Conservation (phyloP, 2,113 vertebrate species). For the Cottus gobio region DNA sequence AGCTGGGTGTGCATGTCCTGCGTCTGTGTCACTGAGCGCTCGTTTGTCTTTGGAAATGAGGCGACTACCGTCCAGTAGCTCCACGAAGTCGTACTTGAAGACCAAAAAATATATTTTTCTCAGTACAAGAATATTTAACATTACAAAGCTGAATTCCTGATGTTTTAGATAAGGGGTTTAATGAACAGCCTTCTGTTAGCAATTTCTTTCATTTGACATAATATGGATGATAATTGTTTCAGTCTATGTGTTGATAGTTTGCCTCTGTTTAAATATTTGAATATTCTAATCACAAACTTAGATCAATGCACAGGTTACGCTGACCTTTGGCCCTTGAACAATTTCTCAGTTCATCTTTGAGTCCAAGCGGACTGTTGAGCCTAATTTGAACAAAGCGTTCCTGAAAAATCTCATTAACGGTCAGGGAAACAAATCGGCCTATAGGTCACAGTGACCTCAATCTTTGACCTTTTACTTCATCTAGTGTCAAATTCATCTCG, state of each 20-base stretch:
- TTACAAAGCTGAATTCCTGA: background rate
- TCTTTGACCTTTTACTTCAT: background rate
- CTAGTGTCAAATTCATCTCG: too few relatives aligned
- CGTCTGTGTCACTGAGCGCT: slow-evolving; percentile 85
- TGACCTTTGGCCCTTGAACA: background rate
- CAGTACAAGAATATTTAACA: background rate
- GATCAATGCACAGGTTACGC: background rate
- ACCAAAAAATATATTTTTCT: slow-evolving; percentile 9
- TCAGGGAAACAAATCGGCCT: background rate
- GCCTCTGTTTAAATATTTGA: background rate
- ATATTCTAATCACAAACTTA: background rate
- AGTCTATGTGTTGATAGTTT: background rate
- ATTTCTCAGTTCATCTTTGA: background rate
- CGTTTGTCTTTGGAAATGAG: slow-evolving; percentile 94
- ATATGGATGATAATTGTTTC: background rate
- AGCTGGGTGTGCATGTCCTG: slow-evolving; percentile 77
- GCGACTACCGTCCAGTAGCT: slow-evolving; percentile 95
- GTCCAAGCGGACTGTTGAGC: background rate
- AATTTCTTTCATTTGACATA: background rate
- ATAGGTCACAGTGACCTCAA: background rate
- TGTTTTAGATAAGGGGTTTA: background rate
- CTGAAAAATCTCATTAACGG: background rate
- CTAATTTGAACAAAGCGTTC: background rate
- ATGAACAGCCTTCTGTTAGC: background rate
- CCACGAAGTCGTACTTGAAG: slow-evolving; percentile 96